These are phyloP conservation scores for Oryzias melastigma DNA, from an alignment of 2,113 vertebrate genomes.

Conservation along the genomic window DNA sequence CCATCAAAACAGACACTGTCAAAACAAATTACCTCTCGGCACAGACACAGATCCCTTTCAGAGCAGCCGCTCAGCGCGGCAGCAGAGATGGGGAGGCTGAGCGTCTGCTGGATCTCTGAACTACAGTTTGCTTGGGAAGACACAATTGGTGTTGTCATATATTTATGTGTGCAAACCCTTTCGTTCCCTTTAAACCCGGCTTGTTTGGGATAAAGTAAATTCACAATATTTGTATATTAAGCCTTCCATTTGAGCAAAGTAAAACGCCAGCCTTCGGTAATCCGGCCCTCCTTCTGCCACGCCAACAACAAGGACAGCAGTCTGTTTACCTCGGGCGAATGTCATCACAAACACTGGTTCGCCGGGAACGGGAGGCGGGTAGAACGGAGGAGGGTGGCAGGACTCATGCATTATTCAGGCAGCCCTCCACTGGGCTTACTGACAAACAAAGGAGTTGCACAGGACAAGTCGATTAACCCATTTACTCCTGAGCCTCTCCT, in stretches of 20 bases:
- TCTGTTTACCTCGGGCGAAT: constrained; percentile 85
- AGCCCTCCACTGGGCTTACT: constrained; percentile 81
- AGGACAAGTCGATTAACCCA: constrained; percentile 88
- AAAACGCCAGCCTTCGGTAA: constrained; percentile 60
- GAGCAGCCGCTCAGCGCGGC: constrained; percentile 36
- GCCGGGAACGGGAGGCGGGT: constrained; percentile 74
- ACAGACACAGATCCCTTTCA: constrained; percentile 42
- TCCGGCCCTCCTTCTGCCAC: constrained; percentile 16
- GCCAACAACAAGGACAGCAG: constrained; percentile 53
- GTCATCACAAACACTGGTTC: constrained; percentile 88
- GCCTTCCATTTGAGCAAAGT: constrained; percentile 52
- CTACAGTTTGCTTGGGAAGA: constrained; percentile 25
- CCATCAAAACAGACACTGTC: constrained; percentile 74
- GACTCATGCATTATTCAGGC: constrained; percentile 87
- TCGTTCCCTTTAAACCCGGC: constrained; percentile 30
- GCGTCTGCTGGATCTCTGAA: constrained; percentile 27
- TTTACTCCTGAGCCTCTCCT: constrained; percentile 78
- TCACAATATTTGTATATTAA: constrained; percentile 45
- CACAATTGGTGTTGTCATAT: constrained; percentile 10
- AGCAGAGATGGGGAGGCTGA: constrained; percentile 2
- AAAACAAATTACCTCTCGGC: constrained; percentile 69
- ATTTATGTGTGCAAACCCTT: constrained; percentile 14
- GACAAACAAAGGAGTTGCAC: constrained; percentile 88
- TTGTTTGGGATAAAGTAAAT: constrained; percentile 41
- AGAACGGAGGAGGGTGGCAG: constrained; percentile 40